Conservation (phyloP, 2,888 invertebrate species). For the Timema cristinae region DNA sequence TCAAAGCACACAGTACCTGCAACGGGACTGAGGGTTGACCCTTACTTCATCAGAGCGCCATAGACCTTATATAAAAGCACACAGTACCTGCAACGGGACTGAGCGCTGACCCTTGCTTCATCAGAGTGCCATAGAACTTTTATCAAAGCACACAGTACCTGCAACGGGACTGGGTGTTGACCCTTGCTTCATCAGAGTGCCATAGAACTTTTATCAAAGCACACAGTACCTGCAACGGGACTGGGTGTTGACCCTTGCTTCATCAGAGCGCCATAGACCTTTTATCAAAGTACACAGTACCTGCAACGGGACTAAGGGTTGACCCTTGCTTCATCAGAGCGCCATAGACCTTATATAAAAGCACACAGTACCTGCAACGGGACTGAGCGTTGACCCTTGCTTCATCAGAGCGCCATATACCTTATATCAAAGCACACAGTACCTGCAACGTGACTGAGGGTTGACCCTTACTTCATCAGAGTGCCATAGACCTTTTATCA, state of each 20-base stretch:
- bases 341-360: conserved; percentile 61
- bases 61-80: conserved; percentile 53
- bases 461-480: conserved; percentile 81
- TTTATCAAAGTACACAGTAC: background rate
- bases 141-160: conserved; percentile 13
- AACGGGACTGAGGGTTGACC: conserved; percentile 72
- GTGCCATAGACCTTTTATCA: conserved; percentile 71
- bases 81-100: conserved; percentile 53
- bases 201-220: conserved; percentile 56
- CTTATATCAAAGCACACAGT: background rate
- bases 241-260: conserved; percentile 80
- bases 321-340: conserved; percentile 85
- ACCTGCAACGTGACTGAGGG: conserved; percentile 60
- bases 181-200: conserved; percentile 83
- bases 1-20: conserved; percentile 17
- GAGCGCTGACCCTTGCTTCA: conserved; percentile 81
- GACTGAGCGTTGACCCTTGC: conserved; percentile 78
- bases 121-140: conserved; percentile 74
- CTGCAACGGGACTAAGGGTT: conserved; percentile 62
- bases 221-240: conserved; percentile 49
- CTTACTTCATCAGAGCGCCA: conserved; percentile 83
- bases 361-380: conserved; percentile 44
- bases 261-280: conserved; percentile 80
- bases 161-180: conserved; percentile 68
- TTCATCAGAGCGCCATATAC: conserved; percentile 83